phyloP scores from a whole-genome alignment of 2,113 vertebrate genomes.

The Odocoileus virginianus region DNA sequence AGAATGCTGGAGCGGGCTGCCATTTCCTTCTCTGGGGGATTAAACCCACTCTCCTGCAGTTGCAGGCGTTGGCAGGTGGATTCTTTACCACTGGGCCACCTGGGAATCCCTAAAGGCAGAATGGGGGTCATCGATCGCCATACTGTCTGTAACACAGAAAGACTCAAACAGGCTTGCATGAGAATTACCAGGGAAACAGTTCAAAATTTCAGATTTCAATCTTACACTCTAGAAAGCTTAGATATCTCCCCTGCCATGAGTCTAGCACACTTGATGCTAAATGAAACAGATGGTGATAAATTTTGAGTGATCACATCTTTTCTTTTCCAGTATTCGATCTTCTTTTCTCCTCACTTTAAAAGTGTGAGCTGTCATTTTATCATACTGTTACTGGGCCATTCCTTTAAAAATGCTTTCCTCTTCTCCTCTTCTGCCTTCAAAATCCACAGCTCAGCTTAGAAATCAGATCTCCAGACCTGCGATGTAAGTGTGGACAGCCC shows the following conservation, averaged over 20 bases:
- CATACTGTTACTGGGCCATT: not conserved
- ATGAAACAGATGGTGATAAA: not conserved
- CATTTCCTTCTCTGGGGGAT: not conserved
- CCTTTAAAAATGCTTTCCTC: not conserved
- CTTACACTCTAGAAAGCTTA: not conserved
- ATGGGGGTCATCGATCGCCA: not conserved
- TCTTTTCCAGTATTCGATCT: not conserved
- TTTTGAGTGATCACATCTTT: not conserved
- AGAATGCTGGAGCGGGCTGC: not conserved
- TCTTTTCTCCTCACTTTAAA: not conserved
- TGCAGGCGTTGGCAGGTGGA: not conserved
- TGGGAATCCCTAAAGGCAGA: not conserved
- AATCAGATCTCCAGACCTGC: not conserved
- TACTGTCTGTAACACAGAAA: not conserved
- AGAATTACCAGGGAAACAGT: not conserved
- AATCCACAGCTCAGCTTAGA: conserved; percentile 23
- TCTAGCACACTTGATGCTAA: not conserved
- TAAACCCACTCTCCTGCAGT: not conserved
- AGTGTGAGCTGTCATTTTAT: not conserved
- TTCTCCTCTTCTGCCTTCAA: conserved; percentile 15
- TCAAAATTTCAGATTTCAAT: not conserved
- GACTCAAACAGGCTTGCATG: not conserved
- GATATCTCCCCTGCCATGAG: not conserved
- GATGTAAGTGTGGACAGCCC: not conserved
- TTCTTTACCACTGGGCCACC: not conserved